phyloP scores from a whole-genome alignment of 2,113 vertebrate species.

The Bungarus multicinctus region DNA sequence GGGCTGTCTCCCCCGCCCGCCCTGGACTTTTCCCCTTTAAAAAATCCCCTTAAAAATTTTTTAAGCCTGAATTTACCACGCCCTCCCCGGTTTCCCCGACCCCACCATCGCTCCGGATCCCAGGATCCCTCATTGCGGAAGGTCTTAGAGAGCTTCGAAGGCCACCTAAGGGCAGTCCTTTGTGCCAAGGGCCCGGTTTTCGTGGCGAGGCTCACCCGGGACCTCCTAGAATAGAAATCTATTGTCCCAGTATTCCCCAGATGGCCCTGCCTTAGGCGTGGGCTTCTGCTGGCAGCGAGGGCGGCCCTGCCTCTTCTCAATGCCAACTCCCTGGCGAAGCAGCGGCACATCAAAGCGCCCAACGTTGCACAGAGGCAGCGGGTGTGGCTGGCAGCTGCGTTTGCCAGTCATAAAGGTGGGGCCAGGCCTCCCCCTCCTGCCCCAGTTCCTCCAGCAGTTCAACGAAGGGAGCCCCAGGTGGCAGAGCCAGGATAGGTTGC shows the following conservation, averaged over 20 bases:
- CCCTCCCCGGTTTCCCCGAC: no score
- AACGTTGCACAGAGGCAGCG: background rate
- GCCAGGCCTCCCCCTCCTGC: background rate
- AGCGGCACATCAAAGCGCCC: background rate
- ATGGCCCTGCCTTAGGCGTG: background rate
- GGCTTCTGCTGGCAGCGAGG: background rate
- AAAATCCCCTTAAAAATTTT: no score
- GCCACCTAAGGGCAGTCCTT: no score
- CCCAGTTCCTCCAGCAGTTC: background rate
- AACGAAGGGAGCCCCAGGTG: background rate
- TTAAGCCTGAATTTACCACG: no score
- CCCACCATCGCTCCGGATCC: no score
- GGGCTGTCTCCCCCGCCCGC: no score
- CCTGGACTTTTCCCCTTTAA: no score
- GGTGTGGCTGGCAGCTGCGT: background rate
- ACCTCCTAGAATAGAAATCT: conserved; percentile 14
- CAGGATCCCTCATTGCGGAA: no score
- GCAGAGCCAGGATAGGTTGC: background rate
- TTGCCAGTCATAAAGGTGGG: conserved; percentile 26
- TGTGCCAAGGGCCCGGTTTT: background rate
- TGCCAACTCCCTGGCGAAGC: background rate
- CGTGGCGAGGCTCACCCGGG: background rate
- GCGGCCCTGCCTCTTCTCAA: background rate
- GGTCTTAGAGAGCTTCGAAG: no score
- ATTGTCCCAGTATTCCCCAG: background rate